phyloP scores from a whole-genome alignment of 2,888 invertebrate genomes.

The Pterobdella sp. region DNA sequence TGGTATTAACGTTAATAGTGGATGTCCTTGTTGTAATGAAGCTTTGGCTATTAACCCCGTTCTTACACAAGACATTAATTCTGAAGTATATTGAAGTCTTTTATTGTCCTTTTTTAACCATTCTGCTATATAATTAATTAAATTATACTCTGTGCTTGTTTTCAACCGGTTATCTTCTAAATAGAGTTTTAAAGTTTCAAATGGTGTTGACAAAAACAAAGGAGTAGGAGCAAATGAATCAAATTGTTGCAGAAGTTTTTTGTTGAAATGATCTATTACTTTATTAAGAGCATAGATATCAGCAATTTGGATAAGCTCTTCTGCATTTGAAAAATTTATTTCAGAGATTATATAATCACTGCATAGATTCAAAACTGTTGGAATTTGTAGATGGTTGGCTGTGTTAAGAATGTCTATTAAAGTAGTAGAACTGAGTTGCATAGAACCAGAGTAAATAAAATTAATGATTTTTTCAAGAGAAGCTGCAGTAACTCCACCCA shows the following conservation, averaged over 20 bases:
- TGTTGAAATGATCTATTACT: constrained; percentile 44
- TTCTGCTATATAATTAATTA: constrained; percentile 44
- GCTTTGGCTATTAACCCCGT: constrained; percentile 46
- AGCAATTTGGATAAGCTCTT: constrained; percentile 46
- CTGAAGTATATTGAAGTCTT: constrained; percentile 39
- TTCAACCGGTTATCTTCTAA: constrained; percentile 42
- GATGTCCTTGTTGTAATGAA: constrained; percentile 29
- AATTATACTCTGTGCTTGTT: constrained; percentile 43
- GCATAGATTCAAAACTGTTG: constrained; percentile 47
- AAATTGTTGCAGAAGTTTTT: constrained; percentile 44
- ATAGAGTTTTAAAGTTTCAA: constrained; percentile 42
- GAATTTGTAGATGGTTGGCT: constrained; percentile 47
- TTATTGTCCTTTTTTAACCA: constrained; percentile 43
- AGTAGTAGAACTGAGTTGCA: constrained; percentile 45
- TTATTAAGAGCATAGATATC: constrained; percentile 47
- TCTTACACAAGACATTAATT: constrained; percentile 44
- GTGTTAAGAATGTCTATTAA: constrained; percentile 48
- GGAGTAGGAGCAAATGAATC: constrained; percentile 45
- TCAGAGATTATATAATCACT: constrained; percentile 48
- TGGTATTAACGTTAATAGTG: constrained; percentile 32
- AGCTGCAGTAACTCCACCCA: constrained; percentile 44
- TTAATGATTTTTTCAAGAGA: constrained; percentile 45
- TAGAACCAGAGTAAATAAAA: constrained; percentile 48
- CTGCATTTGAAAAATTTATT: constrained; percentile 48
- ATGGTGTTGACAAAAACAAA: constrained; percentile 44